Evolutionary conservation across 1,140 invertebrate genomes (phyloP), one percentile per base, ranked within the genome.

Genomic region (Ceratina australensis): DNA sequence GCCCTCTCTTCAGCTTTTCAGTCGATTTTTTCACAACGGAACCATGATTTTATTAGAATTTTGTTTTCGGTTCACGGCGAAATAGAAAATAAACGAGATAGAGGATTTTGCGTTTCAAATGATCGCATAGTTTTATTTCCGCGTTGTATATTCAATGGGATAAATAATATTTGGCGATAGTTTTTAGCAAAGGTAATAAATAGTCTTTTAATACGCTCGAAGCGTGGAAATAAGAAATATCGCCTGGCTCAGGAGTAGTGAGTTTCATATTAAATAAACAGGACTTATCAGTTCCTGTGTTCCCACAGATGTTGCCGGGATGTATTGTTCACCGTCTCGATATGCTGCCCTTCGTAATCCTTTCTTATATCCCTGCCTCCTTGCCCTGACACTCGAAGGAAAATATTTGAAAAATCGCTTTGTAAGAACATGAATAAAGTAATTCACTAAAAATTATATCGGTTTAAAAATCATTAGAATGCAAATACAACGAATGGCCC

Each of bases 231-330:
- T 28, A 60, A 26, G 16, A 26, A 60, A 10, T 60, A 18, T 16
- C 3, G 24, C 7, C 13, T 60, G 57, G 16, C 57, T 60, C 26
- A 33, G 26, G 5, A n/a, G 2, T 12, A 10, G 1, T 10, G 7
- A 16, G 81, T 87, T 85, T 82, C 81, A 86, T 86, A 87, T 88
- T 87, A 87, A 88, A 88, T 87, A 81, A 84, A 80, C 72, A 59
- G 81, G 71, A 77, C 67, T 81, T 83, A 80, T 85, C 84, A 83
- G 83, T 85, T 71, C 81, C 79, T 84, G 79, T 88, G 87, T 88
- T 86, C 79, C 81, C 63, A 69, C 87, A 88, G 87, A 86, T 88
- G 87, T 84, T 85, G 60, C 87, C 81, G 42, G 42, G 66, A 28
- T 56, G 57, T 78, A 72, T 74, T 63, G 67, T 75, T 77, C 71